These are phyloP conservation scores for Erithacus rubecula DNA, from an alignment of 2,797 vertebrate species.

Conservation along the genomic window DNA sequence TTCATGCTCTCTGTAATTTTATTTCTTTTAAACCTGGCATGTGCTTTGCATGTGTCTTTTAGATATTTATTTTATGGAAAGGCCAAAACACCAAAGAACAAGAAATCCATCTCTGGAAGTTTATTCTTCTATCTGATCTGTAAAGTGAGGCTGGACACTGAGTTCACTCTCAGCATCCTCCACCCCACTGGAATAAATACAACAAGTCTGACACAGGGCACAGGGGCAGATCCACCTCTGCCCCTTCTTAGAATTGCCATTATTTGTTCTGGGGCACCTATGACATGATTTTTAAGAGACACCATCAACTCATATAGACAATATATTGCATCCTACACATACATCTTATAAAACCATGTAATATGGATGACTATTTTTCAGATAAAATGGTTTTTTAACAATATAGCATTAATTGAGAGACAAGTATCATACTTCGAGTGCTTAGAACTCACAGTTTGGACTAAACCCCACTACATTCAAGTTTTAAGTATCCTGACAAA, in stretches of 20 bases:
- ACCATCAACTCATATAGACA: background rate
- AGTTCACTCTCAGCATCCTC: background rate
- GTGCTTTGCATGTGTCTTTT: background rate
- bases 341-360: background rate
- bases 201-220: background rate
- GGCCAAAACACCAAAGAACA: background rate
- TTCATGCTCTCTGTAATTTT: background rate
- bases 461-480: background rate
- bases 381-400: background rate
- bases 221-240: background rate
- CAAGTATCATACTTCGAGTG: fast-evolving
- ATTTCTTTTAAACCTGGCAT: background rate
- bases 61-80: background rate
- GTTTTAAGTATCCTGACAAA: background rate
- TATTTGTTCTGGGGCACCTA: fast-evolving
- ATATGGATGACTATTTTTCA: background rate
- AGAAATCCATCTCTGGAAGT: background rate
- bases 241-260: background rate
- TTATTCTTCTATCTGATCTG: background rate
- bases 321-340: no score
- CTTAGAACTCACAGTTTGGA: background rate
- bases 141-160: background rate
- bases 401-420: background rate
- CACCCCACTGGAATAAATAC: background rate
- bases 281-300: background rate